Evolutionary conservation across 2,888 invertebrate species (phyloP).

Genomic region (Macaria notata): DNA sequence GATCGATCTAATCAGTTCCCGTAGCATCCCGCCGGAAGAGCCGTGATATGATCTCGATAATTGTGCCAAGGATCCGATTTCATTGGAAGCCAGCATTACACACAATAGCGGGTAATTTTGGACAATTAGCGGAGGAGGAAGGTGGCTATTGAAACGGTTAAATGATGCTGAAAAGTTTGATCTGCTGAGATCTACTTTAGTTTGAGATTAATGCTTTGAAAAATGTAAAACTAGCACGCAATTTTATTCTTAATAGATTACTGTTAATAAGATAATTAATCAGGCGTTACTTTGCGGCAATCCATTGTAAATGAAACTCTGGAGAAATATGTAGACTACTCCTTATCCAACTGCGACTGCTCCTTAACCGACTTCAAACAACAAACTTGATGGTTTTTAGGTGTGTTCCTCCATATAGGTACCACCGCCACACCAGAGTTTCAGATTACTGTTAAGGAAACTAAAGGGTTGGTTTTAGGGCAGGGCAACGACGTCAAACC

Average conservation of each 20-base stretch:
- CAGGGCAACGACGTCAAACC: conserved; percentile 8
- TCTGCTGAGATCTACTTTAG: background rate
- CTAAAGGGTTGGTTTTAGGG: background rate
- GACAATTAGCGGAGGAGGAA: conserved; percentile 15
- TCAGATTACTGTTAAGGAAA: no score
- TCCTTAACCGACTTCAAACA: no score
- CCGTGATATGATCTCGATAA: conserved; percentile 41
- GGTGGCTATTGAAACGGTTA: conserved; percentile 7
- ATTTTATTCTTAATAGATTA: no score
- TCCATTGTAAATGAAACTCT: no score
- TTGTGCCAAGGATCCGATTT: conserved; percentile 44
- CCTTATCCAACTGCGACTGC: no score
- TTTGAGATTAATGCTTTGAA: background rate
- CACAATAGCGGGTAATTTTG: conserved; percentile 3
- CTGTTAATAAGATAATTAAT: no score
- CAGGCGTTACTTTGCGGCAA: no score
- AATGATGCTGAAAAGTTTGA: background rate
- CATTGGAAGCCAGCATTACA: conserved; percentile 23
- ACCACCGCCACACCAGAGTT: no score
- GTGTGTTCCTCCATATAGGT: no score
- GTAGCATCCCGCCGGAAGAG: conserved; percentile 39
- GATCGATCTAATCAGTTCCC: conserved; percentile 18
- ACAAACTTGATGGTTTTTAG: no score
- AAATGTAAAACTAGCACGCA: background rate
- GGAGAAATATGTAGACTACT: no score